Percentiles rank a stretch among this genome's conserved stretches.
Conservation (phyloP, 2,797 vertebrate genomes). For the Siniperca obscura region DNA sequence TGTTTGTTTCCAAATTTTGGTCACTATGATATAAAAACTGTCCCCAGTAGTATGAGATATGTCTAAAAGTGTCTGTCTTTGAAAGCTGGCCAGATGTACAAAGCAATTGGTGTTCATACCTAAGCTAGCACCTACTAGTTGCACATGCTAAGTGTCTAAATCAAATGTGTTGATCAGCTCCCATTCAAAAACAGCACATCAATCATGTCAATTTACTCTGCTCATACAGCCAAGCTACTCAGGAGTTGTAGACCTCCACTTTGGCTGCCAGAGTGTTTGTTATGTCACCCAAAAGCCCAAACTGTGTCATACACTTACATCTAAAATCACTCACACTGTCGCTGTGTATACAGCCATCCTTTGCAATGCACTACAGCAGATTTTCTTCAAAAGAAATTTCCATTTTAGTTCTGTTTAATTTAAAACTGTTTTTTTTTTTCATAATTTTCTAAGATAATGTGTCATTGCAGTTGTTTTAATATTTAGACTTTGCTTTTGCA, state of each 20-base stretch:
- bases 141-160: slow-evolving; percentile 8
- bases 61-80: slow-evolving; percentile 6
- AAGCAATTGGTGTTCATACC: background rate
- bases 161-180: slow-evolving; percentile 35
- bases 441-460: slow-evolving; percentile 65
- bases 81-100: background rate
- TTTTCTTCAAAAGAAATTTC: slow-evolving; percentile 61
- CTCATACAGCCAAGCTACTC: slow-evolving; percentile 36
- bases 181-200: slow-evolving; percentile 15
- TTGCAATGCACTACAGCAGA: slow-evolving; percentile 64
- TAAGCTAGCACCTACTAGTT: background rate
- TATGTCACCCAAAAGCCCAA: slow-evolving; percentile 31
- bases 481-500: slow-evolving; percentile 48
- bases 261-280: slow-evolving; percentile 34
- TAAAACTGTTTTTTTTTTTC: slow-evolving; percentile 53
- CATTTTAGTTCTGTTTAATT: slow-evolving; percentile 65
- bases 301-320: slow-evolving; percentile 38
- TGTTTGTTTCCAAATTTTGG: slow-evolving; percentile 24
- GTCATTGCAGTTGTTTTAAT: slow-evolving; percentile 59
- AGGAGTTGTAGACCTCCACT: slow-evolving; percentile 34
- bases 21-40: slow-evolving; percentile 15
- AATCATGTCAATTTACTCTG: slow-evolving; percentile 21
- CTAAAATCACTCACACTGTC: slow-evolving; percentile 42
- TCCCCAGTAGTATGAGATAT: background rate
- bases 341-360: slow-evolving; percentile 52